Evolutionary conservation across 2,797 vertebrate species (phyloP).

Genomic region (Liparis tanakae): DNA sequence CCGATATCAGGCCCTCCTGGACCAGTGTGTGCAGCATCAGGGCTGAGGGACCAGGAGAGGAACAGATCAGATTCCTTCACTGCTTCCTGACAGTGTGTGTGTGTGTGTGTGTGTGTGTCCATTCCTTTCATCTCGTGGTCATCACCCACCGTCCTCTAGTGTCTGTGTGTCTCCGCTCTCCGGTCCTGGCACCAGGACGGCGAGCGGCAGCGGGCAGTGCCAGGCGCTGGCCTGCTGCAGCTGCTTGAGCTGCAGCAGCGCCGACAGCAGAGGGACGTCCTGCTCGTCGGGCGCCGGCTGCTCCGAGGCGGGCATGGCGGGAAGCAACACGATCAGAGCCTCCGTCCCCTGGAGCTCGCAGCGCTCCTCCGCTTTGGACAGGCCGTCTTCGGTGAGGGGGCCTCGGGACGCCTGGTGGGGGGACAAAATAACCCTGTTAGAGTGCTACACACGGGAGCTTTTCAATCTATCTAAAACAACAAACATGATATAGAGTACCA

Average conservation of each 20-base stretch:
- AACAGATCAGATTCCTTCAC: background rate
- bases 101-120: background rate
- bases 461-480: background rate
- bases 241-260: slow-evolving; percentile 91
- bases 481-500: background rate
- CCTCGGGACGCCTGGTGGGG: slow-evolving; percentile 84
- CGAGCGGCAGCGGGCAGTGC: slow-evolving; percentile 86
- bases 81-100: background rate
- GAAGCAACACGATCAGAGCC: slow-evolving; percentile 89
- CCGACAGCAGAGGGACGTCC: slow-evolving; percentile 89
- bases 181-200: slow-evolving; percentile 83
- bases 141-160: slow-evolving; percentile 86
- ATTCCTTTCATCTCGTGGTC: background rate
- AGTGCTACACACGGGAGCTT: background rate
- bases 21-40: slow-evolving; percentile 89
- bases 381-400: slow-evolving; percentile 77
- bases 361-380: slow-evolving; percentile 81
- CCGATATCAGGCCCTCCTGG: slow-evolving; percentile 89
- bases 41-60: slow-evolving; percentile 75
- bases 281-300: slow-evolving; percentile 75
- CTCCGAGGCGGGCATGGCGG: slow-evolving; percentile 64
- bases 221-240: slow-evolving; percentile 90
- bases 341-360: slow-evolving; percentile 89
- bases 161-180: slow-evolving; percentile 66
- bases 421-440: background rate